These are phyloP conservation scores for Platypus cylindrus DNA, from an alignment of 2,888 invertebrate species.

Conservation along the genomic window DNA sequence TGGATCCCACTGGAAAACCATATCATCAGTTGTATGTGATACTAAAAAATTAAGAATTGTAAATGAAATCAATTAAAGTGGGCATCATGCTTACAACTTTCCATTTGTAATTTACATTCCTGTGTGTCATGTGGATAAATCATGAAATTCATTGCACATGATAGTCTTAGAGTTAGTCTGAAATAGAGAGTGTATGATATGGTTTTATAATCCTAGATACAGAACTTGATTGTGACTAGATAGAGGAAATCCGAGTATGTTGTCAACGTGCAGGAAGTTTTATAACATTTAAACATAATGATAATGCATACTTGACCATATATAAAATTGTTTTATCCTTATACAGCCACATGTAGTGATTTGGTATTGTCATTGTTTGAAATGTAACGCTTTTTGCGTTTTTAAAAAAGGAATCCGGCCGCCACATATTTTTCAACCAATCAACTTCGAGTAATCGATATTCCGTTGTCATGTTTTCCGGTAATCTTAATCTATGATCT, in stretches of 20 bases:
- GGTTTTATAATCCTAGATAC: no score
- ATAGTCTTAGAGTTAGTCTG: constrained; percentile 69
- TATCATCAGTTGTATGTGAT: constrained; percentile 86
- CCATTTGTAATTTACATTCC: constrained; percentile 88
- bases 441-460: constrained; percentile 78
- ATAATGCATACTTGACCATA: constrained; percentile 61
- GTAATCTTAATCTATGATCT: constrained; percentile 70
- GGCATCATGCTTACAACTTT: constrained; percentile 64
- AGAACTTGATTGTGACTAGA: not conserved
- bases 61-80: constrained; percentile 1
- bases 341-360: constrained; percentile 86
- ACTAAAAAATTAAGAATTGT: constrained; percentile 43
- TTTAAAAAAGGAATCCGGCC: constrained; percentile 88
- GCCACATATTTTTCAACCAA: constrained; percentile 87
- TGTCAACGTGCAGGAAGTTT: no score
- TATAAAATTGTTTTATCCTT: constrained; percentile 76
- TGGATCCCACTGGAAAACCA: constrained; percentile 89
- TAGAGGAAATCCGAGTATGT: not conserved
- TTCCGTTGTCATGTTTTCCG: constrained; percentile 87
- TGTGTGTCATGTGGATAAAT: constrained; percentile 92
- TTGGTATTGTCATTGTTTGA: constrained; percentile 90
- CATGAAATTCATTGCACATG: constrained; percentile 90
- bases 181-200: no score
- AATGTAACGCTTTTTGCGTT: constrained; percentile 88
- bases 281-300: not conserved